These are phyloP conservation scores for Apamea crenata DNA, from an alignment of 2,888 invertebrate species.

Conservation along the genomic window DNA sequence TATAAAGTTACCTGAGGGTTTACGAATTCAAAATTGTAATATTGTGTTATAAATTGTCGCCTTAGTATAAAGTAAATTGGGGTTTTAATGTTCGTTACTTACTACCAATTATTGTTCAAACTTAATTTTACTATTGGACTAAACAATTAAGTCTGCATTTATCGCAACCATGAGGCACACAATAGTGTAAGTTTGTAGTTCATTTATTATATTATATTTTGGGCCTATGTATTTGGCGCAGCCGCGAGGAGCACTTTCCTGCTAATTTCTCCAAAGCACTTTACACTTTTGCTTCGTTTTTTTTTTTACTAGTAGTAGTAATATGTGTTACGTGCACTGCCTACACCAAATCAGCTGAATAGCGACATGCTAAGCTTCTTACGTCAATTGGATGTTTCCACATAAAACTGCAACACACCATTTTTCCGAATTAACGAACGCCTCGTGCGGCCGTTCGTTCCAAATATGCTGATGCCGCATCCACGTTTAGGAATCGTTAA, in stretches of 20 bases:
- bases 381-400: no score
- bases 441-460: no score
- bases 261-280: background rate
- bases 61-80: background rate
- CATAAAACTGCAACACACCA: no score
- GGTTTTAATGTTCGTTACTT: background rate
- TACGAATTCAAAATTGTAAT: constrained; percentile 22
- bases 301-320: no score
- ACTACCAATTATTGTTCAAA: background rate
- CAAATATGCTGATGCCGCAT: background rate
- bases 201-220: background rate
- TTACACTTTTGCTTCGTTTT: background rate
- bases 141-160: background rate
- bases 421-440: no score
- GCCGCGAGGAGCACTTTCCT: background rate
- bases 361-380: no score
- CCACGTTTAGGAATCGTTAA: background rate
- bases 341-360: no score
- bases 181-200: background rate
- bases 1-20: constrained; percentile 32
- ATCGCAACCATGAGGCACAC: background rate
- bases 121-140: background rate
- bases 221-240: background rate
- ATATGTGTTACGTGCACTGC: no score
- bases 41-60: constrained; percentile 15